Base-by-base conservation (phyloP, 2,888 invertebrate genomes). In the Amblyjoppa proteus region DNA sequence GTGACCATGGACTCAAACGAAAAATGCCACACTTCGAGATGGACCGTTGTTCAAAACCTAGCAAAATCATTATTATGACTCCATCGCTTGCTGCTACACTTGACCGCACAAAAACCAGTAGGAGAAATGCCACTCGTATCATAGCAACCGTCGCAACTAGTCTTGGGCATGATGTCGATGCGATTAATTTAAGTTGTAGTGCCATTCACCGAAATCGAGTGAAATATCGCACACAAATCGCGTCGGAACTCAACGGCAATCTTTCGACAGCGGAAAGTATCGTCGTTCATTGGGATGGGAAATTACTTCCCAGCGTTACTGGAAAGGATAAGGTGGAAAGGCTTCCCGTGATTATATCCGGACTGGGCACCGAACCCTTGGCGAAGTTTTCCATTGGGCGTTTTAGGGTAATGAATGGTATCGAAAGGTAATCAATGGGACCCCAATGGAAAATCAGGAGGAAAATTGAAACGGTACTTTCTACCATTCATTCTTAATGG, bases 251-350 rank as follows among this genome's bases (percentile, higher is more conserved):
- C 31, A 79, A 79, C 61, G 51, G 2, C 20, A 51, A 64, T 11
- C 16, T 80, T 51, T 38, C 38, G 16, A 31, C 28, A 3, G 56
- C 64, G 0, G 25, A 53, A 9, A 51, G 64, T 73, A 53, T 66
- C 4, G 78, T 79, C 51, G 68, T 86, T n/a, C 86, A 86, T 64
- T 87, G 84, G 84, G 86, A 87, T 73, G 79, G 86, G 9, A 85
- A 88, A 78, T 41, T 88, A 53, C 83, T 88, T 2, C 68, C 79
- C 20, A 83, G 83, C 53, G 20, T 83, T 49, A 75, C n/a, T 34
- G 85, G 79, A 53, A 77, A 49, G 69, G 34, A 71, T 64, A 80
- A 69, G 25, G 83, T 87, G 0, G 86, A 88, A 28, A 68, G 87
- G 34, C 64, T 86, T 31, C 76, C 85, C 64, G 56, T 87, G 34